Evolutionary conservation across 2,797 vertebrate species (phyloP).

Genomic region (Myiothlypis chrysogaster): DNA sequence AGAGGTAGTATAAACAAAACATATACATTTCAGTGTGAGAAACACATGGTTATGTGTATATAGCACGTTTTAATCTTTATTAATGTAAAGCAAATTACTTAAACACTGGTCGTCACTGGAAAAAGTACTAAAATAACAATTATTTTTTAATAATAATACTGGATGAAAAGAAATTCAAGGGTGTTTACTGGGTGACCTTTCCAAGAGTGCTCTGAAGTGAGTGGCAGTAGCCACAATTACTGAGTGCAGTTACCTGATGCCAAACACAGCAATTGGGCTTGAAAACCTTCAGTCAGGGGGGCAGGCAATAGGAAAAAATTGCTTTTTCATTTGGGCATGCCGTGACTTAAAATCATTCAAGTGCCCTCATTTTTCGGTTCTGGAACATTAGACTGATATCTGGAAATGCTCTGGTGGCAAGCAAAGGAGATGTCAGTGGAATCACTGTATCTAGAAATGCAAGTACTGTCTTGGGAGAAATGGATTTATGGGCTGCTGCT

Average conservation of each 20-base stretch:
- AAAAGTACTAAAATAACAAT: background rate
- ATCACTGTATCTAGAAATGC: background rate
- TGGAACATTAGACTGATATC: background rate
- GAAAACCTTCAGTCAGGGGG: background rate
- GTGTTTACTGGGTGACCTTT: background rate
- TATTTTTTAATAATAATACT: background rate
- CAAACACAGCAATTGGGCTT: background rate
- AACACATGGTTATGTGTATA: background rate
- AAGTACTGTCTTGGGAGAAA: background rate
- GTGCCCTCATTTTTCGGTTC: background rate
- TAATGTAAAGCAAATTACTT: background rate
- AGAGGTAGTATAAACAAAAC: background rate
- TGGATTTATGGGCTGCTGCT: background rate
- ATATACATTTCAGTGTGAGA: background rate
- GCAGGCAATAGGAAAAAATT: background rate
- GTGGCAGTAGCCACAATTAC: background rate
- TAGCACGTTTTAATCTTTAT: background rate
- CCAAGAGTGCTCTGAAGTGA: background rate
- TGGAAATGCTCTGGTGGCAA: conserved; percentile 2
- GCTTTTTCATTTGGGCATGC: background rate
- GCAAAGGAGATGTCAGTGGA: background rate
- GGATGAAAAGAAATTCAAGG: background rate
- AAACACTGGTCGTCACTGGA: background rate
- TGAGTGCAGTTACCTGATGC: background rate
- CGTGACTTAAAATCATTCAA: background rate